Evolutionary conservation across 2,113 vertebrate genomes (phyloP).

Genomic region (Burhinus oedicnemus): DNA sequence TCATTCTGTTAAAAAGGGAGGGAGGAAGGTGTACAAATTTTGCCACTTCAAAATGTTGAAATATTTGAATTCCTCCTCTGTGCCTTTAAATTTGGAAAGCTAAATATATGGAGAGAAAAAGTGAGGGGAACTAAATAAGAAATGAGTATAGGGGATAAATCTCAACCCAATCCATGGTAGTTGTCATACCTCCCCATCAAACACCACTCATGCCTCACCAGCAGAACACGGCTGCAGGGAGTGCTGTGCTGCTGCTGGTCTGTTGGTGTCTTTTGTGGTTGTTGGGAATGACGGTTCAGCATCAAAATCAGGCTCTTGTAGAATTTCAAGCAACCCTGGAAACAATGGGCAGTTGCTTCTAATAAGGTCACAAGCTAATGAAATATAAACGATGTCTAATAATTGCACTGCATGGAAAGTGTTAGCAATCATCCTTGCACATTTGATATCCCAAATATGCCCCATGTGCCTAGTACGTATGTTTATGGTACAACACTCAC

Average conservation of each 20-base stretch:
- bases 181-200: not conserved
- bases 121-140: not conserved
- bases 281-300: not conserved
- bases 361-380: not conserved
- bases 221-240: not conserved
- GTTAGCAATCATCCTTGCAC: not conserved
- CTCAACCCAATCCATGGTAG: not conserved
- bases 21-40: not conserved
- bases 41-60: not conserved
- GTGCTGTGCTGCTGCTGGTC: not conserved
- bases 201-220: not conserved
- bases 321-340: not conserved
- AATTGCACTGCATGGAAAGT: not conserved
- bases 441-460: slow-evolving; percentile 11
- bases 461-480: not conserved
- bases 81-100: not conserved
- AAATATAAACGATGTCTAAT: not conserved
- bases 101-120: not conserved
- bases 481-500: not conserved
- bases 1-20: not conserved
- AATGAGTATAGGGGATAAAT: not conserved
- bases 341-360: not conserved
- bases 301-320: not conserved
- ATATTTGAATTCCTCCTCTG: not conserved
- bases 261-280: not conserved